phyloP scores from a whole-genome alignment of 2,888 invertebrate species.

The Neocrepidodera transversa region DNA sequence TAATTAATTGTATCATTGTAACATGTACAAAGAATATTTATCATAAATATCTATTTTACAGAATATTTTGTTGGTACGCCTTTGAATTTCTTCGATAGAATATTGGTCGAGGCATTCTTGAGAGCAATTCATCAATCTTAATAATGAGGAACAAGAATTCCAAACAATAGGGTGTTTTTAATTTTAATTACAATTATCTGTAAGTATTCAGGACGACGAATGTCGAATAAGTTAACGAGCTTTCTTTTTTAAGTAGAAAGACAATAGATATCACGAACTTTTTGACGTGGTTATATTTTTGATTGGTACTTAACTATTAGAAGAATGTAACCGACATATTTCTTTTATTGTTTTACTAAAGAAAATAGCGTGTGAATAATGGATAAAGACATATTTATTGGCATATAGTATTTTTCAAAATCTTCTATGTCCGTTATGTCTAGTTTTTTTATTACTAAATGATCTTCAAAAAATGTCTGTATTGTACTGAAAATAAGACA shows the following conservation, averaged over 20 bases:
- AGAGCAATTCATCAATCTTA: slow-evolving; percentile 11
- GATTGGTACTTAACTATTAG: background rate
- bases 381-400: too few species aligned
- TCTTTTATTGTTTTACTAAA: too few species aligned
- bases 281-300: slow-evolving; percentile 9
- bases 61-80: background rate
- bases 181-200: slow-evolving; percentile 13
- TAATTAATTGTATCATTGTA: too few species aligned
- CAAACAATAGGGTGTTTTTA: slow-evolving; percentile 12
- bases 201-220: slow-evolving; percentile 3
- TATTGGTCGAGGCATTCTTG: background rate
- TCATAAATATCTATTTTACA: too few species aligned
- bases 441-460: too few species aligned
- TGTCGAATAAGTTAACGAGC: slow-evolving; percentile 5
- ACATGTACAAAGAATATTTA: too few species aligned
- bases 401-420: too few species aligned
- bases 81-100: background rate
- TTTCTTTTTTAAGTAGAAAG: slow-evolving; percentile 2
- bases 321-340: background rate
- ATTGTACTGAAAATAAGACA: too few species aligned
- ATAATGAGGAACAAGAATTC: slow-evolving; percentile 6
- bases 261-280: slow-evolving; percentile 9
- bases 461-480: too few species aligned
- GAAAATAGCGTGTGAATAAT: too few species aligned
- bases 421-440: too few species aligned